Conservation (phyloP, 2,888 invertebrate species). For the Andrena praecox region DNA sequence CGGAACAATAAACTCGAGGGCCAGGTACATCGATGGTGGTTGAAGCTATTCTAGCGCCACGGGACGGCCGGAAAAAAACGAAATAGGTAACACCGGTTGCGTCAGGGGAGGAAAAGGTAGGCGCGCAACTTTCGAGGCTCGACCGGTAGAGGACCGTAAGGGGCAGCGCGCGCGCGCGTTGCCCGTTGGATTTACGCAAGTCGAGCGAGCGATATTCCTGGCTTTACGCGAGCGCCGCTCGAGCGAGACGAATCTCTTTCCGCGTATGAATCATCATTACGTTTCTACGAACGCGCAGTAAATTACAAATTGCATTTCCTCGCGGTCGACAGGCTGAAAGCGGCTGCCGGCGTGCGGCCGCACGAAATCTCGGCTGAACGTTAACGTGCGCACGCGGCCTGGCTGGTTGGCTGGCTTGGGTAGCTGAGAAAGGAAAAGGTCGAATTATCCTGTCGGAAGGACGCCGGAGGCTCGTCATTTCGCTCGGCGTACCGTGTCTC, state of each 20-base stretch:
- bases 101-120: background rate
- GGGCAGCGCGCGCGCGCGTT: background rate
- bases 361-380: slow-evolving; percentile 54
- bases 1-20: too few relatives aligned
- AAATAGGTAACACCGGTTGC: background rate
- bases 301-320: slow-evolving; percentile 64
- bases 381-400: slow-evolving; percentile 30
- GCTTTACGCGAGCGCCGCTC: slow-evolving; percentile 64
- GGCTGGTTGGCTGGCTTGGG: slow-evolving; percentile 20
- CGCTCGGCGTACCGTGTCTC: slow-evolving; percentile 61
- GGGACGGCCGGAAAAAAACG: too few relatives aligned
- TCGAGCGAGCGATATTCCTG: slow-evolving; percentile 47
- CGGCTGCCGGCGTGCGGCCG: slow-evolving; percentile 41
- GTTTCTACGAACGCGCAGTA: slow-evolving; percentile 59
- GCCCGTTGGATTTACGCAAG: slow-evolving; percentile 37
- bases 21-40: too few relatives aligned
- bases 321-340: slow-evolving; percentile 57
- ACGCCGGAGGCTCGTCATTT: slow-evolving; percentile 55
- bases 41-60: too few relatives aligned
- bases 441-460: slow-evolving; percentile 72
- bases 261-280: slow-evolving; percentile 73
- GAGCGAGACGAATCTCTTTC: slow-evolving; percentile 70
- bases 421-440: slow-evolving; percentile 64
- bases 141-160: background rate
- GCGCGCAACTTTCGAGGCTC: too few relatives aligned